Base-by-base conservation (phyloP, 2,113 vertebrate genomes). In the Catagonus wagneri region DNA sequence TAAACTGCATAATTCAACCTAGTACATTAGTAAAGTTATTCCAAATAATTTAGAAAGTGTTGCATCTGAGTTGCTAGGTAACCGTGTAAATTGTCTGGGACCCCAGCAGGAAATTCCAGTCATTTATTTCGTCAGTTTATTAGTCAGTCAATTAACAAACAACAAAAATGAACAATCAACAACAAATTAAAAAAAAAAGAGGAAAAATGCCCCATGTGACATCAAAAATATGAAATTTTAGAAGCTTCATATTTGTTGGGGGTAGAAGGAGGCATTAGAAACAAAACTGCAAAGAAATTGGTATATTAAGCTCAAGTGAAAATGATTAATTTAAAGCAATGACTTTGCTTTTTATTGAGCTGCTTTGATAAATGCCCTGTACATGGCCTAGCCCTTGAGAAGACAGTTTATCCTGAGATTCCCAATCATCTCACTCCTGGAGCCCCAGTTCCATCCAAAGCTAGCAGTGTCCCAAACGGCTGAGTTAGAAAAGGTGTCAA, bases 21-120 rank as follows among this genome's bases (percentile, higher is more conserved):
- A 19, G n/a, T 52, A 79, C 29, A 20, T 29, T 83, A 96, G 60
- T 36, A 80, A 76, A 60, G 2, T 32, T 94, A 61, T 22, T 76
- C 58, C 4, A 36, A 71, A 52, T 75, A 89, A 84, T 50, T 97
- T 86, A 81, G 39, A 92, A 88, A 91, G 50, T 80, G 65, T 89
- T 89, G 76, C 8, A 91, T 72, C 13, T 36, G 50, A 60, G 54
- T 95, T 96, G n/a, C 88, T 95, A 87, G 29, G 72, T 92, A 76
- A 94, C 85, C 25, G 44, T 87, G n/a, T 72, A 89, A 58, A 83
- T 7, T 92, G 56, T 89, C 36, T 83, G 36, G 54, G 34, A 76
- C 29, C n/a, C 44, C 16, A 16, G 44, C 12, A 76, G 75, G n/a
- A 93, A 93, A 80, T 89, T 87, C 50, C 12, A 69, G 29, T 84